Evolutionary conservation across 2,888 invertebrate species (phyloP), one percentile per base, ranked within the genome.

Genomic region (Dexiosoma caninum): DNA sequence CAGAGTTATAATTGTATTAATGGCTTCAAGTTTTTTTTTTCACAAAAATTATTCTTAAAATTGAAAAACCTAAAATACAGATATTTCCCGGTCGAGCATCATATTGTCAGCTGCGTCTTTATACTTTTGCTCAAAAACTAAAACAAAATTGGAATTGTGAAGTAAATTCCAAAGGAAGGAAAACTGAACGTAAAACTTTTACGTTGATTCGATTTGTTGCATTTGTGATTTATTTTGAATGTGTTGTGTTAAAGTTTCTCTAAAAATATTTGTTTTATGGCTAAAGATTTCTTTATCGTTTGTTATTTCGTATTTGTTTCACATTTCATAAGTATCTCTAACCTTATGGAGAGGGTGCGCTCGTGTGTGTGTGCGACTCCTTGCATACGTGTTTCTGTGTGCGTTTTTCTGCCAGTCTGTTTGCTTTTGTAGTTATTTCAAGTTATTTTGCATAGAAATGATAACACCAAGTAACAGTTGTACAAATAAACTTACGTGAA

Each of bases 211-310:
- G 83, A 83, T 83, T 83, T 83, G 83, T 72, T 81, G 83, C 83
- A 82, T 82, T 83, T 82, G 83, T 83, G 78, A 83, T 83, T 82
- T 82, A 81, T 74, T 81, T 83, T 83, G 81, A 81, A 81, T 83
- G 82, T 82, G 83, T 51, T 72, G 71, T 72, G 71, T 14, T 49
- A 79, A 83, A 80, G 62, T 82, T 83, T 82, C 57, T 51, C 37
- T 42, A 75, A 81, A 81, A 69, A 81, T 81, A 81, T 81, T 81
- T 81, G 77, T 81, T 72, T 81, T 77, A 57, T 55, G 77, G 81
- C 77, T 81, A 81, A 75, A 76, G 53, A 72, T 80, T 71, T 71
- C 55, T 14, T 30, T 66, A 57, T 67, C 75, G 49, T 70, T 69
- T 69, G 46, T 57, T 62, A 46, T 62, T 64, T 59, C 44, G 9